These are phyloP conservation scores for Oceanites oceanicus DNA, from an alignment of 2,113 vertebrate species.

Conservation along the genomic window DNA sequence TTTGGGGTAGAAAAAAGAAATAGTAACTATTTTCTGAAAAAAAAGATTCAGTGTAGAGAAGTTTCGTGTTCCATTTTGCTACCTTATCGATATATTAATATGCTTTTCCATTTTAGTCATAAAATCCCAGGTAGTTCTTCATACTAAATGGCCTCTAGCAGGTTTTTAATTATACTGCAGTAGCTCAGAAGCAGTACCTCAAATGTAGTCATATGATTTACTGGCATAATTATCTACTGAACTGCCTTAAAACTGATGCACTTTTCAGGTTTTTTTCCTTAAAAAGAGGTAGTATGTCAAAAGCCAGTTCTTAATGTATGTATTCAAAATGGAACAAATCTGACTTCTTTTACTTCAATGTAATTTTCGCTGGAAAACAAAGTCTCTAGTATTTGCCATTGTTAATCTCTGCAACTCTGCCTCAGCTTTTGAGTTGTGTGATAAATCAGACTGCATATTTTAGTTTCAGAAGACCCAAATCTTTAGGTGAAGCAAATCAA, in stretches of 20 bases:
- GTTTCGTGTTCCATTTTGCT: not conserved
- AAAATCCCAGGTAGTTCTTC: constrained; percentile 19
- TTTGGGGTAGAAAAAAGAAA: not conserved
- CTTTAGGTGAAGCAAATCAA: not conserved
- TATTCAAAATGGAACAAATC: not conserved
- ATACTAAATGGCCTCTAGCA: not conserved
- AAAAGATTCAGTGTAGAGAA: not conserved
- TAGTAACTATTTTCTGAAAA: not conserved
- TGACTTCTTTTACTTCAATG: not conserved
- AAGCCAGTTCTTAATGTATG: not conserved
- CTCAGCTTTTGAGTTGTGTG: not conserved
- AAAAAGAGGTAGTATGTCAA: not conserved
- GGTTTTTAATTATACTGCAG: not conserved
- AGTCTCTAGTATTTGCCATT: not conserved
- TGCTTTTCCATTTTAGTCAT: not conserved
- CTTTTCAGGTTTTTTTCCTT: not conserved
- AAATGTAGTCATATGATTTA: not conserved
- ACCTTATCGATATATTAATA: not conserved
- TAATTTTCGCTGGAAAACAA: not conserved
- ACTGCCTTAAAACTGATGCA: not conserved
- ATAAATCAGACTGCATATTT: not conserved
- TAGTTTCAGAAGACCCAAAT: not conserved
- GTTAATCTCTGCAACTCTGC: not conserved
- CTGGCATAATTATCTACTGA: not conserved
- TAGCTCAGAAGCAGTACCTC: not conserved